Conservation (phyloP, 2,797 vertebrate species). For the Karalla daura region DNA sequence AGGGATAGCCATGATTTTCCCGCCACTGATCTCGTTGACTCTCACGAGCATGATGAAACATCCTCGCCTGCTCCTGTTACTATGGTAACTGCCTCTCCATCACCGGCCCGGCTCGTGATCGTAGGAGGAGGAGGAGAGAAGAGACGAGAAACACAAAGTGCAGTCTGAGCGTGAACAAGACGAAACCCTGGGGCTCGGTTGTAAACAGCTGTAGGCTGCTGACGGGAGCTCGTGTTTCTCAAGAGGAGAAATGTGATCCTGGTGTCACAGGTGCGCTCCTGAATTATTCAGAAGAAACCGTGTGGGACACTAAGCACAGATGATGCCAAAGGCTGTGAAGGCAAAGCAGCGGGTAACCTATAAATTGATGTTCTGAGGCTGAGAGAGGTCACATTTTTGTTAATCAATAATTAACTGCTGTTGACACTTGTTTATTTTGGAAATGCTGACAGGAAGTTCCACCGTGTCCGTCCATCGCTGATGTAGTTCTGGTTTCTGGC, state of each 20-base stretch:
- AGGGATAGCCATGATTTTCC: rapidly evolving
- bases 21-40: neutral
- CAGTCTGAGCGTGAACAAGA: neutral
- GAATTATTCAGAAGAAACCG: slow-evolving; percentile 52
- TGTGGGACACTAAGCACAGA: slow-evolving; percentile 27
- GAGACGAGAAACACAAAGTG: neutral
- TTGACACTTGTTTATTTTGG: neutral
- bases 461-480: rapidly evolving
- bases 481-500: neutral
- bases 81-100: slow-evolving; percentile 75
- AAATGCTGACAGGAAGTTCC: neutral
- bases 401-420: neutral
- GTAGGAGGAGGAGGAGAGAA: slow-evolving; percentile 16
- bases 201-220: neutral
- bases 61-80: slow-evolving; percentile 56
- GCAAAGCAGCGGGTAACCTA: neutral
- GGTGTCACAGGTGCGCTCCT: neutral
- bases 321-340: neutral
- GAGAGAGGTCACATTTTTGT: too few species aligned
- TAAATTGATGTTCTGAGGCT: too few species aligned
- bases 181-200: neutral
- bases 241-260: slow-evolving; percentile 20
- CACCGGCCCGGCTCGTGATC: slow-evolving; percentile 12
- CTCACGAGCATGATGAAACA: slow-evolving; percentile 3
- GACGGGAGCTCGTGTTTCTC: neutral